A percentile compares a stretch with the other conserved stretches of the same genome.
Conservation (phyloP, 1,140 invertebrate species). For the Dreissena rostriformis region DNA sequence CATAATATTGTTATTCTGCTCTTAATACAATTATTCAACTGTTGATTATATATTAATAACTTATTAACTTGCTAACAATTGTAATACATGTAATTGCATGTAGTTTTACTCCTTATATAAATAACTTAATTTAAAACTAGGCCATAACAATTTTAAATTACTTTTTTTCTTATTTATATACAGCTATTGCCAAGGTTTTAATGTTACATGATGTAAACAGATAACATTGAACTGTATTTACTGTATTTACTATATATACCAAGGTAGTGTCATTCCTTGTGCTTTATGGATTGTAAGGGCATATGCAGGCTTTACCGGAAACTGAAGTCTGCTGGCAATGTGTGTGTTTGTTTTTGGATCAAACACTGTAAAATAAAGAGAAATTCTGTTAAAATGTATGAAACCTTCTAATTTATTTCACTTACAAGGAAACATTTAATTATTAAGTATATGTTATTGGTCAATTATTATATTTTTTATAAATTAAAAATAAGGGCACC, state of each 20-base stretch:
- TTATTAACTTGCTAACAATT: background rate
- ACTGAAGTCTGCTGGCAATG: conserved; percentile 12
- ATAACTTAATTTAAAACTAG: background rate
- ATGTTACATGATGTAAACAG: background rate
- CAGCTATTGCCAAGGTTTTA: background rate
- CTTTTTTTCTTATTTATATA: background rate
- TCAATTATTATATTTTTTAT: background rate
- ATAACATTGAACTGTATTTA: background rate
- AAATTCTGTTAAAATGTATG: background rate
- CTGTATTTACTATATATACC: conserved; percentile 12
- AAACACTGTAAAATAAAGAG: conserved; percentile 20
- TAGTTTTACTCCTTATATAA: background rate
- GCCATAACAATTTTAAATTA: background rate
- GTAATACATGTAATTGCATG: background rate
- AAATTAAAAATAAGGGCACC: background rate
- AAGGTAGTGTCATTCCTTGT: conserved; percentile 38
- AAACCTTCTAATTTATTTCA: background rate
- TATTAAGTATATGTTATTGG: background rate
- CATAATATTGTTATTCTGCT: too few relatives aligned
- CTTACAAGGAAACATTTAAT: background rate
- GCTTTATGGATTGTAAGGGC: conserved; percentile 41
- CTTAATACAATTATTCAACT: too few relatives aligned
- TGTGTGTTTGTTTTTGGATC: background rate
- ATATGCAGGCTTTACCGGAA: conserved; percentile 26
- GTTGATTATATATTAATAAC: background rate